A percentile compares a stretch with the other conserved stretches of the same genome.
Evolutionary conservation across 2,888 invertebrate genomes (phyloP).

Genomic region (Cerastis leucographa): DNA sequence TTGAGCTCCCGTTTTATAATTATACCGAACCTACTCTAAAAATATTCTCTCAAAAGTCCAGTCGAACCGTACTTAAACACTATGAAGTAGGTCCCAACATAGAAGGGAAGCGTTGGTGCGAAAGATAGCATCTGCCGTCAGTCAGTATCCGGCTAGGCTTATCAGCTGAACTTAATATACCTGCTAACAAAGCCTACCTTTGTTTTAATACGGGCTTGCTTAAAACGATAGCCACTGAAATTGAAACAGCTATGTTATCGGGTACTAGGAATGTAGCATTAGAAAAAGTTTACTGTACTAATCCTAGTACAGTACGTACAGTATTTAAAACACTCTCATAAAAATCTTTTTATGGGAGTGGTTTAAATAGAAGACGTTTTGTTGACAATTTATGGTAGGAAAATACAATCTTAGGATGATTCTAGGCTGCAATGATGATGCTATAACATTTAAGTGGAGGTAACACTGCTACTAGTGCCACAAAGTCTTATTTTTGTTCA

Average conservation of each 20-base stretch:
- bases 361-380: neutral
- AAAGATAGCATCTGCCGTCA: conserved; percentile 54
- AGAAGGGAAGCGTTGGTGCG: conserved; percentile 45
- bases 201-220: conserved; percentile 37
- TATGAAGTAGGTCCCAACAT: conserved; percentile 36
- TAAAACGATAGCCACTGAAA: conserved; percentile 44
- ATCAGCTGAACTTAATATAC: conserved; percentile 56
- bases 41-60: conserved; percentile 21
- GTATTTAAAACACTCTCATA: no score
- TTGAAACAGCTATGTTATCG: conserved; percentile 49
- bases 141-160: conserved; percentile 51
- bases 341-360: neutral
- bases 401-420: neutral
- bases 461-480: neutral
- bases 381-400: neutral
- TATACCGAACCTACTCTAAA: conserved; percentile 5
- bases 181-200: conserved; percentile 34
- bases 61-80: conserved; percentile 34
- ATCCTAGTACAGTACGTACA: no score
- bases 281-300: neutral
- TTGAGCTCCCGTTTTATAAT: neutral
- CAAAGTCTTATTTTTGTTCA: neutral
- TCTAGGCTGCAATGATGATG: neutral
- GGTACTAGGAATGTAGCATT: conserved; percentile 17
- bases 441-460: neutral